Conservation (phyloP, 2,113 vertebrate species). For the Strix uralensis region DNA sequence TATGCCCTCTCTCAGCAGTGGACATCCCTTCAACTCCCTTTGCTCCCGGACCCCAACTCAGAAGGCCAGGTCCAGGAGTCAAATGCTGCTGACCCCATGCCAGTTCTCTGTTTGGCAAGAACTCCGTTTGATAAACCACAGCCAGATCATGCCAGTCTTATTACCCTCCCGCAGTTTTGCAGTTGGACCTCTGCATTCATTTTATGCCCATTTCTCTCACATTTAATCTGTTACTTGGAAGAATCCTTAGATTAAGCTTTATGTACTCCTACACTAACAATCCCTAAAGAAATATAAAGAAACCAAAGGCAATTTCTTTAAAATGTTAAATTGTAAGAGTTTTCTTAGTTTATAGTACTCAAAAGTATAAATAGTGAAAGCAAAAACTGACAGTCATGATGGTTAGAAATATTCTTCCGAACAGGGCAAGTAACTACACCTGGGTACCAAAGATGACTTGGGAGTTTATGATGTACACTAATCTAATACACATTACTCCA, state of each 20-base stretch:
- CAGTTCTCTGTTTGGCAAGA: background rate
- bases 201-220: background rate
- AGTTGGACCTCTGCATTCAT: background rate
- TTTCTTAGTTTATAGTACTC: background rate
- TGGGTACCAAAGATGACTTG: background rate
- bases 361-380: background rate
- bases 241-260: background rate
- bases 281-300: background rate
- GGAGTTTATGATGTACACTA: background rate
- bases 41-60: rapidly evolving
- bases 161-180: background rate
- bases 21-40: background rate
- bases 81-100: background rate
- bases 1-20: background rate
- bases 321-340: background rate
- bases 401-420: background rate
- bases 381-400: background rate
- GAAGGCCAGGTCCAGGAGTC: background rate
- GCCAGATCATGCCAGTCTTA: background rate
- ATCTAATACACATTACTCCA: background rate
- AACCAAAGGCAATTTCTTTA: background rate
- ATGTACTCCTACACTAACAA: background rate
- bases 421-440: background rate
- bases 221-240: background rate
- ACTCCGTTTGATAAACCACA: background rate